These are phyloP conservation scores for Rachycentron canadum DNA, from an alignment of 2,797 vertebrate species.

Conservation along the genomic window DNA sequence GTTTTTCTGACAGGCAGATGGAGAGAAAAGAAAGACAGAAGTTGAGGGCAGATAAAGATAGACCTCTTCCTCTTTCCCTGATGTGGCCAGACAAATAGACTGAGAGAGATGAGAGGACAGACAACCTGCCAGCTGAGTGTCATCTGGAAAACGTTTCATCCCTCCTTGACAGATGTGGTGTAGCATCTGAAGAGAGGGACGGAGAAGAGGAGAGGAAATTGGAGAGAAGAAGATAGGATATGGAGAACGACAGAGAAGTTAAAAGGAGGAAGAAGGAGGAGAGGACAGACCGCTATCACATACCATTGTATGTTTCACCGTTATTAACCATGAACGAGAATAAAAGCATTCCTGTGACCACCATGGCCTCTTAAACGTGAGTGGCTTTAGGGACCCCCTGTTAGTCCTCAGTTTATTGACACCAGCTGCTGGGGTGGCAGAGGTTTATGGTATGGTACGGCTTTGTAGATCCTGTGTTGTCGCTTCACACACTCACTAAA, in stretches of 20 bases:
- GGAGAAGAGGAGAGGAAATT: constrained; percentile 5
- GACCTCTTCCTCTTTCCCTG: constrained; percentile 4
- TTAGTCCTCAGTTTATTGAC: constrained; percentile 57
- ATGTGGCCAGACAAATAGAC: constrained; percentile 34
- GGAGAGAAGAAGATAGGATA: background rate
- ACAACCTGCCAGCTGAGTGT: constrained; percentile 36
- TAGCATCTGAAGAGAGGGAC: constrained; percentile 3
- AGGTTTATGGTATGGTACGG: background rate
- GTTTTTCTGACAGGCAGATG: constrained; percentile 36
- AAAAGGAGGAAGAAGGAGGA: background rate
- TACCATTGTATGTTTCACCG: constrained; percentile 13
- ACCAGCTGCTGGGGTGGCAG: constrained; percentile 48
- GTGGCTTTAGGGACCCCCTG: constrained; percentile 19
- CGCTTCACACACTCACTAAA: background rate
- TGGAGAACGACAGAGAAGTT: background rate
- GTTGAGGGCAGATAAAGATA: constrained; percentile 15
- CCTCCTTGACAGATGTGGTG: constrained; percentile 48
- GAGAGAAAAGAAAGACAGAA: constrained; percentile 12
- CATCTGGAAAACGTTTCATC: constrained; percentile 59
- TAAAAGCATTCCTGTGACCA: constrained; percentile 56
- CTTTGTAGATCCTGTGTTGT: constrained; percentile 16
- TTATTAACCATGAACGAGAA: constrained; percentile 26
- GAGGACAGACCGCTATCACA: constrained; percentile 12
- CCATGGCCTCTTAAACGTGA: constrained; percentile 15
- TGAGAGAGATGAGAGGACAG: constrained; percentile 19